Evolutionary conservation across 1,140 invertebrate species (phyloP).

Genomic region (Drosophila neocordata): DNA sequence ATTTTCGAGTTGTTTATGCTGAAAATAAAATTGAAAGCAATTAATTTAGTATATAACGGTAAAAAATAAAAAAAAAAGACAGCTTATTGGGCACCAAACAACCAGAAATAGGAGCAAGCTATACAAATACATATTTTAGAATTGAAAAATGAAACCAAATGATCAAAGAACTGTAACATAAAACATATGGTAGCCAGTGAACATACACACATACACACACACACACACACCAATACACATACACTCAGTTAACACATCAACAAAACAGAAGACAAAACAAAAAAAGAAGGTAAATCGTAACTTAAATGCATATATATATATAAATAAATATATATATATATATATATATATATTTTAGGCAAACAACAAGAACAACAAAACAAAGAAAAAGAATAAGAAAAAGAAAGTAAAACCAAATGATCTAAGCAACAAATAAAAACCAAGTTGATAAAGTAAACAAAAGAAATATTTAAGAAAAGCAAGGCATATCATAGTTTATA

Average conservation of each 20-base stretch:
- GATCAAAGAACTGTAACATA: constrained; percentile 23
- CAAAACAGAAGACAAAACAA: constrained; percentile 18
- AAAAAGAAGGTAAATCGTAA: constrained; percentile 26
- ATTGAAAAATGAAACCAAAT: neutral
- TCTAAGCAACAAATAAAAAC: constrained; percentile 35
- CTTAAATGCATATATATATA: constrained; percentile 52
- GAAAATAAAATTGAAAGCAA: constrained; percentile 59
- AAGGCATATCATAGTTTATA: constrained; percentile 81
- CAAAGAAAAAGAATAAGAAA: no score
- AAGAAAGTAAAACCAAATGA: constrained; percentile 12
- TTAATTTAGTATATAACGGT: constrained; percentile 42
- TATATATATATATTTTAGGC: no score
- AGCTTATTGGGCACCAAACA: constrained; percentile 70
- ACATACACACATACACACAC: constrained; percentile 3
- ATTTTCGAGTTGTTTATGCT: constrained; percentile 63
- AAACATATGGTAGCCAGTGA: constrained; percentile 5
- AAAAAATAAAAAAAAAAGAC: constrained; percentile 34
- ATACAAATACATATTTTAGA: constrained; percentile 66
- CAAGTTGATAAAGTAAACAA: constrained; percentile 49
- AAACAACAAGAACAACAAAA: constrained; percentile 13
- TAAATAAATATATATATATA: no score
- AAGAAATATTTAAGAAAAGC: constrained; percentile 76
- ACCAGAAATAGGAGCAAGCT: constrained; percentile 39
- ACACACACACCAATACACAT: constrained; percentile 29
- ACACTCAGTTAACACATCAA: constrained; percentile 33